A percentile compares a stretch with the other conserved stretches of the same genome.
Evolutionary conservation across 2,113 vertebrate genomes (phyloP).

Genomic region (Trichechus manatus): DNA sequence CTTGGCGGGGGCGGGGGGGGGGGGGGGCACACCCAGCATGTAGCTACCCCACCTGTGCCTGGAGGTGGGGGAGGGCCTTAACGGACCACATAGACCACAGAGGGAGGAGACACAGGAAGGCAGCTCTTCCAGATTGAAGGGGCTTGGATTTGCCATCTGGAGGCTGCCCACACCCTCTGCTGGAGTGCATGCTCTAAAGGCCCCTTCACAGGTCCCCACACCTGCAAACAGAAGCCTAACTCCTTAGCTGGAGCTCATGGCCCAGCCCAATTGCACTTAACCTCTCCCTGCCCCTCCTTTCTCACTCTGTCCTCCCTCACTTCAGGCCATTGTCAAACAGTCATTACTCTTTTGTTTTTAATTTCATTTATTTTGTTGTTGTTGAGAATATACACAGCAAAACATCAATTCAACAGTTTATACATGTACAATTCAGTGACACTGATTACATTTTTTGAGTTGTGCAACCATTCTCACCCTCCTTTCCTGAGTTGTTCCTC

Average conservation of each 20-base stretch:
- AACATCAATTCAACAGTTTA: not conserved
- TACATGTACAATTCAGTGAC: not conserved
- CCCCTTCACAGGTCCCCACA: not conserved
- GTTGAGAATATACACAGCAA: not conserved
- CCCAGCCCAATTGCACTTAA: not conserved
- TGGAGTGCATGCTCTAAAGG: not conserved
- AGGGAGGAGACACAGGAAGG: not conserved
- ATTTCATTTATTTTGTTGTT: not conserved
- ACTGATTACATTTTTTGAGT: not conserved
- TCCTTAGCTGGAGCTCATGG: not conserved
- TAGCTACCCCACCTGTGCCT: not conserved
- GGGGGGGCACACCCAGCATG: too few species aligned
- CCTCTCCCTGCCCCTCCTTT: not conserved
- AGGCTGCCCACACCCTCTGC: not conserved
- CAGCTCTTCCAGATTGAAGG: not conserved
- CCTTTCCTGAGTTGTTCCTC: not conserved
- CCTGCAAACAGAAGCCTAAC: not conserved
- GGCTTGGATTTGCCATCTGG: not conserved
- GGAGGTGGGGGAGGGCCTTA: not conserved
- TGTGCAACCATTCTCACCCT: not conserved
- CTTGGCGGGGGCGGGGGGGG: not conserved
- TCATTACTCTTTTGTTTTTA: not conserved
- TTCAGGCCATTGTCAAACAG: not conserved
- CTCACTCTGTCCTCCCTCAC: not conserved
- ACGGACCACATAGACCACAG: not conserved